Evolutionary conservation across 2,888 invertebrate genomes (phyloP), one percentile per base, ranked within the genome.

Genomic region (Eilema griseolum): DNA sequence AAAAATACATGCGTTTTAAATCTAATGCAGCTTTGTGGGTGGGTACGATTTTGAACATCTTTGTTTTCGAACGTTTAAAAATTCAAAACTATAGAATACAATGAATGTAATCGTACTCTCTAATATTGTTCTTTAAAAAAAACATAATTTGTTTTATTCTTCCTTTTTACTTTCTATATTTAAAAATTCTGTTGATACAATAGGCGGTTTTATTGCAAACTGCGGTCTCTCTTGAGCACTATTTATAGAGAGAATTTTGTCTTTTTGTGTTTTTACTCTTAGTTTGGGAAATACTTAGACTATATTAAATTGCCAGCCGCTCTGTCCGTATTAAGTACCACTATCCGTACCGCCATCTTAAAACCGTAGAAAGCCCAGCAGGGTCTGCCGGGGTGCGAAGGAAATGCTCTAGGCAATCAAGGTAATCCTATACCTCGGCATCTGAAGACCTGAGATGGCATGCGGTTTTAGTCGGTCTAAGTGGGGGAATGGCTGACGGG

Each of bases 1-100:
- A 61, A 26, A 68, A 61, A 61, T 61, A 67, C 56, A 61, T 61
- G 61, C 11, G 23, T 67, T 52, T 67, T 37, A 61, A 61, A 33
- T 16, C 61, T 70, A 56, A 60, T 12, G 28, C 28, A 26, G 12
- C 66, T 37, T n/a, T 28, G 24, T 59, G 31, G 46, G 67, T 63
- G 63, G 52, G 24, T 57, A 24, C 41, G 26, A 57, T 59, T 62
- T 57, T 46, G 24, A 67, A 62, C 56, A n/a, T 67, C 67, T 67
- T 71, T 56, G 26, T 65, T 69, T 24, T 24, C 3, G 14, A 61
- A 52, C n/a, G 52, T 52, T 52, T 52, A 52, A 52, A 46, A 52
- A 52, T 52, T 52, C 1, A n/a, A 8, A 52, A 52, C 52, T 52
- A n/a, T n/a, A n/a, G 52, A 52, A 52, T 52, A 52, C 8, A n/a